Conservation (phyloP, 2,797 vertebrate genomes). For the Chlorospingus semifuscus region DNA sequence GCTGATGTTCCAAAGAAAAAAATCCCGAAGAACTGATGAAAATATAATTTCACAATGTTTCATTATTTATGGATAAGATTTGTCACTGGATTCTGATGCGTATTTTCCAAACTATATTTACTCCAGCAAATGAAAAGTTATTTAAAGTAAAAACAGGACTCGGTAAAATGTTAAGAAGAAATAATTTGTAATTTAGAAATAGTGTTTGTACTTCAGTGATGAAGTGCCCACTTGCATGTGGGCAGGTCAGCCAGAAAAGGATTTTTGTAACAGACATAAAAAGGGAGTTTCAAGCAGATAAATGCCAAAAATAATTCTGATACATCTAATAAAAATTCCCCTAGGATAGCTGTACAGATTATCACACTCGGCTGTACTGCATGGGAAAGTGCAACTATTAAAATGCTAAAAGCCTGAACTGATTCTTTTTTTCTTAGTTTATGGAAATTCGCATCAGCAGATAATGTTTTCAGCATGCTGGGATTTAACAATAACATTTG, state of each 20-base stretch:
- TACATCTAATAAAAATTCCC: conserved; percentile 27
- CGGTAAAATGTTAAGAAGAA: neutral
- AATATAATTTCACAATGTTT: conserved; percentile 20
- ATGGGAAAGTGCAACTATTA: conserved; percentile 35
- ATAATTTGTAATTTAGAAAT: conserved; percentile 3
- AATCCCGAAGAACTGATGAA: neutral
- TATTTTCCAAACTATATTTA: conserved; percentile 17
- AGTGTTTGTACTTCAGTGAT: neutral
- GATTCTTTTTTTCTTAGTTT: conserved; percentile 17
- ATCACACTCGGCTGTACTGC: neutral
- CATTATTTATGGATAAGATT: neutral
- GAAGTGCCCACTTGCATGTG: neutral
- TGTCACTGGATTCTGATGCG: neutral
- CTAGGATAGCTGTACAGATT: neutral
- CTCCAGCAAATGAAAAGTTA: neutral
- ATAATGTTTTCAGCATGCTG: neutral
- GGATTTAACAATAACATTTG: conserved; percentile 18
- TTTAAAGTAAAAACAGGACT: conserved; percentile 6
- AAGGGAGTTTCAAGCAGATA: conserved; percentile 13
- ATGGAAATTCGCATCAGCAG: conserved; percentile 9
- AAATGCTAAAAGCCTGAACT: neutral
- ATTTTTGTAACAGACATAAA: conserved; percentile 18
- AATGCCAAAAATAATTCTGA: conserved; percentile 59
- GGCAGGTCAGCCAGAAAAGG: conserved; percentile 37
- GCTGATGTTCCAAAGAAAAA: conserved; percentile 9